A percentile compares a stretch with the other conserved stretches of the same genome.
Evolutionary conservation across 1,140 invertebrate species (phyloP).

Genomic region (Anoplolepis gracilipes): DNA sequence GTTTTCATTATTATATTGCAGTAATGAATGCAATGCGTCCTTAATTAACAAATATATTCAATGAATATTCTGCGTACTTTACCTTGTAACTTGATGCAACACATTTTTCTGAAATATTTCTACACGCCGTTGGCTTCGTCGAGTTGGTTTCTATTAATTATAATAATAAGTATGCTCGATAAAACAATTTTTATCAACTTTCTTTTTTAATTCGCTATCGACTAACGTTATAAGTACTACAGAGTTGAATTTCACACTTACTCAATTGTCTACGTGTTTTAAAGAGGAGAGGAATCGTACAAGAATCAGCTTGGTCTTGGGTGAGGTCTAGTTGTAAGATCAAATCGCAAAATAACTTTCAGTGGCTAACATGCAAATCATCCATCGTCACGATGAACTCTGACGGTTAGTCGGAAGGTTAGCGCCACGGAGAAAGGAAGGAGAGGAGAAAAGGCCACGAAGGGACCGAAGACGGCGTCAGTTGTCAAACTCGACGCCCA

Average conservation of each 20-base stretch:
- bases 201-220: not conserved
- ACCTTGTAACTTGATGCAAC: not conserved
- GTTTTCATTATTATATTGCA: constrained; percentile 18
- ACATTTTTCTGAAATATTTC: constrained; percentile 44
- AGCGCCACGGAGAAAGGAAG: not conserved
- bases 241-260: no score
- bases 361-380: constrained; percentile 51
- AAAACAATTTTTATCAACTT: constrained; percentile 17
- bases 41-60: constrained; percentile 54
- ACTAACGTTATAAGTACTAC: not conserved
- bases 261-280: constrained; percentile 20
- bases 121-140: not conserved
- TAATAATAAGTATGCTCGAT: constrained; percentile 32
- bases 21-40: constrained; percentile 17
- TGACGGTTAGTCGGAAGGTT: constrained; percentile 39
- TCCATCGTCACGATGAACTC: constrained; percentile 50
- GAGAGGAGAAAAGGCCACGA: constrained; percentile 17
- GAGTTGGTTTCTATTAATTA: constrained; percentile 12
- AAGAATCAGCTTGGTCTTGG: not conserved
- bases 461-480: constrained; percentile 62
- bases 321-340: not conserved
- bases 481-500: constrained; percentile 69
- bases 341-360: constrained; percentile 49
- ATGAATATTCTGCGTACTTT: constrained; percentile 2
- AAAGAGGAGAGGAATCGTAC: not conserved